Base-by-base conservation (phyloP, 2,888 invertebrate genomes). In the Octonoba sinensis region DNA sequence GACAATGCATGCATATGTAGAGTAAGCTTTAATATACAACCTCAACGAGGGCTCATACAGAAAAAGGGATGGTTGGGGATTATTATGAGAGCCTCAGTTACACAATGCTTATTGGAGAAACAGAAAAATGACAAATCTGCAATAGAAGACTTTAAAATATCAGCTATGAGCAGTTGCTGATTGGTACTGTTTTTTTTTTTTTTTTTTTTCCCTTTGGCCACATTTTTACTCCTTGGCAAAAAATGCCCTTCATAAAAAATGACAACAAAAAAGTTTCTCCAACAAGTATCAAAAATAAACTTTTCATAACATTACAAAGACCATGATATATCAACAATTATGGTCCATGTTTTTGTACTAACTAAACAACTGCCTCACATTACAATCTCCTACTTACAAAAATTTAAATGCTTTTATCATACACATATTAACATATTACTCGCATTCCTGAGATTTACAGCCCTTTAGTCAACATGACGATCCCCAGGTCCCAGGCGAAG, bases 281-380 rank as follows among this genome's bases (percentile, higher is more conserved):
- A 83, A 83, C 83, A 83, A 83, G 83, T 83, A 83, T 83, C 83
- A 83, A 83, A 83, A 83, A 83, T 83, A 83, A 83, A 79, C 79
- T 79, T 83, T 71, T 75, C 71, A 79, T 75, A 83, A 83, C 71
- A 83, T 79, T 70, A 83, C 79, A 79, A 83, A 79, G 78, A 83
- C 78, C 83, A 83, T 79, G 75, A 79, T 83, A 83, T 72, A 79
- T 79, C 75, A 83, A 83, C 83, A 83, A 83, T 75, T 75, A 71
- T 83, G 83, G 83, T 83, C 83, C 83, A 49, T 79, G 71, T 71
- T 74, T 77, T 83, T 79, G 70, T 83, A 74, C 83, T 79, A 83
- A 83, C 83, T 79, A 79, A 83, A 83, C 78, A 83, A 74, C 83
- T 77, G 77, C 78, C 62, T 72, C 77, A 64, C 65, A 73, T 78